phyloP scores from a whole-genome alignment of 2,797 vertebrate species.

The Trematomus bernacchii region DNA sequence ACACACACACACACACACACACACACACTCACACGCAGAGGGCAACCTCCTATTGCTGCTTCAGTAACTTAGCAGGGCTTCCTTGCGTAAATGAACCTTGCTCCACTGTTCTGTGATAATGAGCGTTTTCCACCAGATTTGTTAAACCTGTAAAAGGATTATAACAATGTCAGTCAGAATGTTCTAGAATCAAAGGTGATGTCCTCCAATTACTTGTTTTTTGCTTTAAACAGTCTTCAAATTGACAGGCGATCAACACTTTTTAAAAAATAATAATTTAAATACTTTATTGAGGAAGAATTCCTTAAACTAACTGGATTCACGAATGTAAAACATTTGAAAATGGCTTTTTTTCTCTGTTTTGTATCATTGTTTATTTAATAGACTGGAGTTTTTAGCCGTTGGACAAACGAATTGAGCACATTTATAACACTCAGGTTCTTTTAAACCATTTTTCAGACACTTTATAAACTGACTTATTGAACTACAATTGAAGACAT shows the following conservation, averaged over 20 bases:
- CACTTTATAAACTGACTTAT: neutral
- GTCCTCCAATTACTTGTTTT: neutral
- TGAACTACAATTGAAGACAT: neutral
- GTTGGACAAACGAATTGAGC: neutral
- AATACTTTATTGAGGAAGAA: neutral
- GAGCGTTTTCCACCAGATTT: neutral
- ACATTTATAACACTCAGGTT: neutral
- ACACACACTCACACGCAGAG: conserved; percentile 38
- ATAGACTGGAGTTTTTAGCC: neutral
- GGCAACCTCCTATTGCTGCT: conserved; percentile 32
- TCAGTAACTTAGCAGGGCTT: conserved; percentile 24
- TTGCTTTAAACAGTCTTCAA: neutral
- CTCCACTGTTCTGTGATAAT: neutral
- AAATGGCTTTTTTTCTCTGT: neutral
- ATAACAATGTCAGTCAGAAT: neutral
- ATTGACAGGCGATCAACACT: too few species aligned
- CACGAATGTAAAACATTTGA: neutral
- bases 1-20: conserved; percentile 43
- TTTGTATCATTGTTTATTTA: neutral
- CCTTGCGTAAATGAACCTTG: neutral
- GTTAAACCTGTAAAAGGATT: neutral
- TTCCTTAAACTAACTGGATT: neutral
- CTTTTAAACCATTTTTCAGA: neutral
- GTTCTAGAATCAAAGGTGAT: neutral
- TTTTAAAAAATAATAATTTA: neutral